phyloP scores from a whole-genome alignment of 2,797 vertebrate species.

The Lepilemur septentrionalis region DNA sequence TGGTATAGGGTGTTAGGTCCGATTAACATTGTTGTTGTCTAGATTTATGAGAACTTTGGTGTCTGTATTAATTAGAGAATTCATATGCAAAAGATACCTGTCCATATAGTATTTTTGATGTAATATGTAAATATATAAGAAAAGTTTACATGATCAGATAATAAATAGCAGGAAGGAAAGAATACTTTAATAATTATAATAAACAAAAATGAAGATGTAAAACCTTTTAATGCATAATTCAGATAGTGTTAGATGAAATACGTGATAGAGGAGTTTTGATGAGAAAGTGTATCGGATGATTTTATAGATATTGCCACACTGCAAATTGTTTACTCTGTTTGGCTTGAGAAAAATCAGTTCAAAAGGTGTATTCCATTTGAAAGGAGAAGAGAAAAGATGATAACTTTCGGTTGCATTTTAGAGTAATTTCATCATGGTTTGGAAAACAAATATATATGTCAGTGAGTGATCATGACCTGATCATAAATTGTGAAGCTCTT shows the following conservation, averaged over 20 bases:
- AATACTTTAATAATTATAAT: background rate
- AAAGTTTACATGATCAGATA: background rate
- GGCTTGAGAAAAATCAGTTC: background rate
- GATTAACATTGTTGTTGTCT: background rate
- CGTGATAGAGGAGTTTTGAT: background rate
- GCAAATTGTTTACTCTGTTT: background rate
- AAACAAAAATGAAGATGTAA: background rate
- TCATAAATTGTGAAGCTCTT: slow-evolving; percentile 21
- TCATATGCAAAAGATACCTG: background rate
- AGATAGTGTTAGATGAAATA: background rate
- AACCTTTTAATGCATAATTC: background rate
- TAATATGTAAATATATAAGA: background rate
- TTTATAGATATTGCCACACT: background rate
- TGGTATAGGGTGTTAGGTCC: background rate
- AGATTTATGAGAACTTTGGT: background rate
- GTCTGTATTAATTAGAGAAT: background rate
- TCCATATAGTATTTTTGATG: background rate
- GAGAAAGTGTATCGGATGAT: background rate
- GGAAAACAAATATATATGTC: background rate
- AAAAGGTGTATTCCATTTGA: slow-evolving; percentile 23
- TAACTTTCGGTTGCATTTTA: background rate
- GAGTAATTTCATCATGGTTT: background rate
- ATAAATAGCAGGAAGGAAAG: background rate
- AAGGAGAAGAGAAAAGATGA: background rate
- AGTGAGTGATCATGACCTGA: background rate